A percentile compares a stretch with the other conserved stretches of the same genome.
These are phyloP conservation scores for Hemitrygon akajei DNA, from an alignment of 2,797 vertebrate species.

Conservation along the genomic window DNA sequence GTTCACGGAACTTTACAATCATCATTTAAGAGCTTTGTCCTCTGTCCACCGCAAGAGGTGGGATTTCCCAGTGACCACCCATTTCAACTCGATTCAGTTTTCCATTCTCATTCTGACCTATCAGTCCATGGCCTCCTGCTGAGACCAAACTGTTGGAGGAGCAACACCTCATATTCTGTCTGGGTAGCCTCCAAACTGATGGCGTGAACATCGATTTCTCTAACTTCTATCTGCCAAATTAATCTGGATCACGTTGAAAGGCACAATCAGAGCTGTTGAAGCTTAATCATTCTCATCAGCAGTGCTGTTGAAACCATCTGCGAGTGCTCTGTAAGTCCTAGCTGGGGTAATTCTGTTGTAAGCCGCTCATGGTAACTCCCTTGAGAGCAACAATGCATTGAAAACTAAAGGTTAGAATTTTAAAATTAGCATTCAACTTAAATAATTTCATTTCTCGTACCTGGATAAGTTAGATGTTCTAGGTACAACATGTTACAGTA, in stretches of 20 bases:
- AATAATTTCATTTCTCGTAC: not conserved
- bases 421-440: not conserved
- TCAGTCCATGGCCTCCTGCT: no score
- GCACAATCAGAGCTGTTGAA: not conserved
- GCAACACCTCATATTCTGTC: no score
- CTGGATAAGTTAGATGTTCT: not conserved
- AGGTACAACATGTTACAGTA: not conserved
- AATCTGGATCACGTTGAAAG: not conserved
- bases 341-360: not conserved
- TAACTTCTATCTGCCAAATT: not conserved
- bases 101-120: no score
- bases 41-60: no score
- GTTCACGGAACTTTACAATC: not conserved
- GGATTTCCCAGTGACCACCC: no score
- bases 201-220: no score
- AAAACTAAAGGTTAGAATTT: not conserved
- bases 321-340: not conserved
- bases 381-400: not conserved
- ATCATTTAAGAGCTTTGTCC: no score
- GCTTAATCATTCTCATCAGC: not conserved
- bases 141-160: no score
- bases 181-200: no score
- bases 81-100: no score
- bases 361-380: not conserved
- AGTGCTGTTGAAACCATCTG: not conserved